Conservation (phyloP, 2,888 invertebrate genomes). For the Zelleria hepariella region DNA sequence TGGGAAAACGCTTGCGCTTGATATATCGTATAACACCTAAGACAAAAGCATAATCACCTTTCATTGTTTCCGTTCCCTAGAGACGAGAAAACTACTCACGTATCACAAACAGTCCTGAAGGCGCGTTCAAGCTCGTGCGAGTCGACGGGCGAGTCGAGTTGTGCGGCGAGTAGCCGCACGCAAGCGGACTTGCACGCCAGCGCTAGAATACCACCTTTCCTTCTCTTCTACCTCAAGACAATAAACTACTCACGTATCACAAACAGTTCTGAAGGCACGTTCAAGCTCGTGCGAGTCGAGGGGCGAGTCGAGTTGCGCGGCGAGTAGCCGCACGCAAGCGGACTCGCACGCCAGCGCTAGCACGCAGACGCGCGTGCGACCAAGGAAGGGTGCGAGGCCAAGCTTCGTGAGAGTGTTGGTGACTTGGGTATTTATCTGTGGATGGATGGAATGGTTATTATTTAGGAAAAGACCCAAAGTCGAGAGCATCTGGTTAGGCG, state of each 20-base stretch:
- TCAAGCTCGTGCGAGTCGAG: slow-evolving; percentile 21
- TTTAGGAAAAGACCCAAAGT: not conserved
- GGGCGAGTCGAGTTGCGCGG: slow-evolving; percentile 27
- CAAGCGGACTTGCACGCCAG: slow-evolving; percentile 41
- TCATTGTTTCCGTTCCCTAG: too few species aligned
- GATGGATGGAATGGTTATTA: not conserved
- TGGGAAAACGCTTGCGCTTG: too few species aligned
- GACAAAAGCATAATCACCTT: too few species aligned
- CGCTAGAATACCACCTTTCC: slow-evolving; percentile 26
- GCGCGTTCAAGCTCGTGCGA: not conserved
- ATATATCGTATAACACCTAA: too few species aligned
- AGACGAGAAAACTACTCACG: not conserved
- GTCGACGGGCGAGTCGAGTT: slow-evolving; percentile 20
- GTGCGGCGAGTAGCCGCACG: slow-evolving; percentile 35
- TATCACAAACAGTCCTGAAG: not conserved
- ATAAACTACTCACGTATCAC: slow-evolving; percentile 23
- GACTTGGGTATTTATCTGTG: slow-evolving; percentile 44
- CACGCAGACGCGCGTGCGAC: slow-evolving; percentile 36
- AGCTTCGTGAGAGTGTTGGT: slow-evolving; percentile 33
- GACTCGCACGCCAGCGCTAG: slow-evolving; percentile 46
- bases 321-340: slow-evolving; percentile 34
- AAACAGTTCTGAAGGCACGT: slow-evolving; percentile 20
- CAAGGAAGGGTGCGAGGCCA: slow-evolving; percentile 30
- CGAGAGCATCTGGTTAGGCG: not conserved
- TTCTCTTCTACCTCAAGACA: too few species aligned